Conservation (phyloP, 1,140 invertebrate species). For the Apis laboriosa region DNA sequence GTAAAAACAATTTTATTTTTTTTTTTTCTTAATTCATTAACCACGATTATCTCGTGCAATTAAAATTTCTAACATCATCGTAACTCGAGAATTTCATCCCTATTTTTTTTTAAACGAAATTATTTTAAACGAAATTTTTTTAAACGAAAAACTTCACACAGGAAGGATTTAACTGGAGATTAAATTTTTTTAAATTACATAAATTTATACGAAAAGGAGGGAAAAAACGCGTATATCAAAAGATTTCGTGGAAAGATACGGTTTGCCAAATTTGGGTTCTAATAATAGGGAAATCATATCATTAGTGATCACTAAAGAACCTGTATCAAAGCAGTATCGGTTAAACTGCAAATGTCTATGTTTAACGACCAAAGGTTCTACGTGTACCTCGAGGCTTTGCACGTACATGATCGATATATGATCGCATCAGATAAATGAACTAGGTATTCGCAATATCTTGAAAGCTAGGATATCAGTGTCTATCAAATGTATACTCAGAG, state of each 20-base stretch:
- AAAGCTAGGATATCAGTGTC: conserved; percentile 8
- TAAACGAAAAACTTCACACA: not conserved
- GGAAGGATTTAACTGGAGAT: not conserved
- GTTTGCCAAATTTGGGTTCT: not conserved
- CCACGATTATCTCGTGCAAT: conserved; percentile 6
- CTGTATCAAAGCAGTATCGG: conserved; percentile 22
- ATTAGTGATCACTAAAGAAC: conserved; percentile 34
- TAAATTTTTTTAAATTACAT: not conserved
- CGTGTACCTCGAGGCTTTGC: conserved; percentile 19
- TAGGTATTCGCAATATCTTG: conserved; percentile 27
- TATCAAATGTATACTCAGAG: not conserved
- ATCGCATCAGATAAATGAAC: conserved; percentile 35
- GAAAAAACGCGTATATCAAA: not conserved
- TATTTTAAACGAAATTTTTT: no score
- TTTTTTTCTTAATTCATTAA: conserved; percentile 49
- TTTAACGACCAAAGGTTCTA: conserved; percentile 19
- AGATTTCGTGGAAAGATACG: no score
- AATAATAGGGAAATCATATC: conserved; percentile 12
- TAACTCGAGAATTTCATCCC: not conserved
- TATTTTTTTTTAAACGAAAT: not conserved
- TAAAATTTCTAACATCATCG: not conserved
- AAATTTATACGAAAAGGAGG: not conserved
- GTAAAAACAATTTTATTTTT: conserved; percentile 16
- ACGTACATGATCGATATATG: conserved; percentile 46
- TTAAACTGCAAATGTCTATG: conserved; percentile 15